Percentiles rank a stretch among this genome's conserved stretches.
phyloP scores from a whole-genome alignment of 2,888 invertebrate genomes.

The Periphyllus acericola region DNA sequence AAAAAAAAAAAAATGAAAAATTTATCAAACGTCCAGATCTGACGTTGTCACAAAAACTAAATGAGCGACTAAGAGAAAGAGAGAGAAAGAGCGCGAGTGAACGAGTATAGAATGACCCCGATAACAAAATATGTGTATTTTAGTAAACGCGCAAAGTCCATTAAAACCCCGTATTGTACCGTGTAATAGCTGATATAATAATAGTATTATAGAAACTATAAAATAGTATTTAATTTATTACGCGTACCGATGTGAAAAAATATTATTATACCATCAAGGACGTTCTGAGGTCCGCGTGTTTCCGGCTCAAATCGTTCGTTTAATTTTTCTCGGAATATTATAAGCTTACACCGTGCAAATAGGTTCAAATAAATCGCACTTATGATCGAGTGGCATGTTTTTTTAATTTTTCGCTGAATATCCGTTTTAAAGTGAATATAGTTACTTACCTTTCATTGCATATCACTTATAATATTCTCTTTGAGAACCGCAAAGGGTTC shows the following conservation, averaged over 20 bases:
- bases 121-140: slow-evolving; percentile 12
- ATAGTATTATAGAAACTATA: background rate
- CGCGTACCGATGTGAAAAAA: background rate
- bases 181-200: background rate
- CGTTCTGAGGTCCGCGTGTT: too few species aligned
- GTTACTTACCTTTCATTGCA: too few species aligned
- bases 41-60: slow-evolving; percentile 43
- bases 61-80: background rate
- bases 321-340: too few species aligned
- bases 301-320: too few species aligned
- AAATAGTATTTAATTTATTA: background rate
- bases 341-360: too few species aligned
- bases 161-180: background rate
- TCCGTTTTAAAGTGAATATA: too few species aligned
- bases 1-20: slow-evolving; percentile 26
- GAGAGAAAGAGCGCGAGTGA: background rate
- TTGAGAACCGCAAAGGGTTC: too few species aligned
- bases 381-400: too few species aligned
- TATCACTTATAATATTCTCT: too few species aligned
- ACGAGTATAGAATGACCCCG: background rate
- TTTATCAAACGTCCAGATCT: slow-evolving; percentile 54
- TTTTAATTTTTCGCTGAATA: too few species aligned
- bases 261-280: background rate
- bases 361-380: too few species aligned
- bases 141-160: slow-evolving; percentile 36